A percentile compares a stretch with the other conserved stretches of the same genome.
These are phyloP conservation scores for Meta bourneti DNA, from an alignment of 2,888 invertebrate species.

Conservation along the genomic window DNA sequence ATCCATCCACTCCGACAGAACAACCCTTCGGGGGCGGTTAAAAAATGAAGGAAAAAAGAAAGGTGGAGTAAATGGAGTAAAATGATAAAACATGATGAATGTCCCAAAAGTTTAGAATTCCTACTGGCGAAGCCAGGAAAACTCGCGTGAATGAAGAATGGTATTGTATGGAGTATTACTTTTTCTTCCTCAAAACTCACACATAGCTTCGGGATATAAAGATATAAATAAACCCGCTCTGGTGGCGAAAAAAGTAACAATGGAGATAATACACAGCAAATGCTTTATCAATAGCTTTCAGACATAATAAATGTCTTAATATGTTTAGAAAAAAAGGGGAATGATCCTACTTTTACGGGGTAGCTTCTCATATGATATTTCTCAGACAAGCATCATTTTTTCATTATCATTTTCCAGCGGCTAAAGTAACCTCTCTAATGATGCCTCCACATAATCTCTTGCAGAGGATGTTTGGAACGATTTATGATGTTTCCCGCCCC, in stretches of 20 bases:
- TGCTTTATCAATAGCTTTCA: conserved; percentile 46
- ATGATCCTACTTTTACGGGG: conserved; percentile 12
- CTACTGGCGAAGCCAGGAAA: conserved; percentile 64
- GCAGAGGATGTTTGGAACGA: conserved; percentile 12
- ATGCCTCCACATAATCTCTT: conserved; percentile 20
- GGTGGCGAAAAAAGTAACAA: conserved; percentile 14
- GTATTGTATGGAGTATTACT: conserved; percentile 27
- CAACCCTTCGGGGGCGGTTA: conserved; percentile 14
- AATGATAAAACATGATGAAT: conserved; percentile 71
- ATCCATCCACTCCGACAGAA: conserved; percentile 32
- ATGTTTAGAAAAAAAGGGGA: conserved; percentile 26
- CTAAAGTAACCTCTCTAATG: conserved; percentile 29
- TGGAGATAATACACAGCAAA: conserved; percentile 18
- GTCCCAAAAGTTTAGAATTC: conserved; percentile 66
- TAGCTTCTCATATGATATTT: conserved; percentile 2
- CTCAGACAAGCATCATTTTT: conserved; percentile 41
- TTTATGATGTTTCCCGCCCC: conserved; percentile 24
- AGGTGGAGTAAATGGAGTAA: conserved; percentile 59
- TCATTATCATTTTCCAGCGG: conserved; percentile 32
- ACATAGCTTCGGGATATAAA: conserved; percentile 16
- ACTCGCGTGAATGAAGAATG: conserved; percentile 61
- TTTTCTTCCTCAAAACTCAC: background rate
- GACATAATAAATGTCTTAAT: conserved; percentile 49
- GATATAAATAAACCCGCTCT: conserved; percentile 24
- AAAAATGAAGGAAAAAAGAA: conserved; percentile 21